These are phyloP conservation scores for Triplophysa dalaica DNA, from an alignment of 2,113 vertebrate species.

Conservation along the genomic window DNA sequence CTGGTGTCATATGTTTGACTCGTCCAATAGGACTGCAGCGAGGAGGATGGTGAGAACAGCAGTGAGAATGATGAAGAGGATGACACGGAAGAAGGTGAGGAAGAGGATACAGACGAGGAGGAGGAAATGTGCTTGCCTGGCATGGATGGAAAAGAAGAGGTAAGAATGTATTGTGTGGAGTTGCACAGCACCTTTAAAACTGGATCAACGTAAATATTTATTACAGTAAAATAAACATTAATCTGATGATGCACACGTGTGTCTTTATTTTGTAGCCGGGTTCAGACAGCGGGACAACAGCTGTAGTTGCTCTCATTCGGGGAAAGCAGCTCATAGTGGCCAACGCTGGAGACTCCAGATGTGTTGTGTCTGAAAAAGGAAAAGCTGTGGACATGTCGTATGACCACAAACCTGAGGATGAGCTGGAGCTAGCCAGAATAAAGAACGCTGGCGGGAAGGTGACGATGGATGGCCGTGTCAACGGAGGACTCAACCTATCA, in stretches of 20 bases:
- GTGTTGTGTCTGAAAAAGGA: conserved; percentile 90
- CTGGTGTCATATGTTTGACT: not conserved
- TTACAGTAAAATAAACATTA: no score
- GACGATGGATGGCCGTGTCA: conserved; percentile 96
- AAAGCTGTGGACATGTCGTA: conserved; percentile 97
- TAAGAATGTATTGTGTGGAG: conserved; percentile 50
- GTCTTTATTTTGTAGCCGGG: conserved; percentile 79
- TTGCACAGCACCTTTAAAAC: not conserved
- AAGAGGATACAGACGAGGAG: conserved; percentile 76
- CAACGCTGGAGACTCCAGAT: conserved; percentile 96
- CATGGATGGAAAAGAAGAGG: conserved; percentile 99
- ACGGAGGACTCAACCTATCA: conserved; percentile 95
- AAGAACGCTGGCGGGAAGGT: conserved; percentile 98
- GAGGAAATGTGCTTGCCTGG: conserved; percentile 95
- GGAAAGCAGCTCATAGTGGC: conserved; percentile 97
- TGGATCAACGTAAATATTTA: no score
- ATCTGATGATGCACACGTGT: not conserved
- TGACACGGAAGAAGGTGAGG: conserved; percentile 75
- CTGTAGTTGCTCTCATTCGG: conserved; percentile 91
- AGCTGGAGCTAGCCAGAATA: conserved; percentile 92
- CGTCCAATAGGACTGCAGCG: conserved; percentile 84
- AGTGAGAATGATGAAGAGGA: conserved; percentile 86
- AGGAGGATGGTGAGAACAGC: conserved; percentile 87
- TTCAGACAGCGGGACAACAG: conserved; percentile 95
- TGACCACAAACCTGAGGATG: conserved; percentile 97